Evolutionary conservation across 2,888 invertebrate genomes (phyloP).

Genomic region (Parochlus steinenii): DNA sequence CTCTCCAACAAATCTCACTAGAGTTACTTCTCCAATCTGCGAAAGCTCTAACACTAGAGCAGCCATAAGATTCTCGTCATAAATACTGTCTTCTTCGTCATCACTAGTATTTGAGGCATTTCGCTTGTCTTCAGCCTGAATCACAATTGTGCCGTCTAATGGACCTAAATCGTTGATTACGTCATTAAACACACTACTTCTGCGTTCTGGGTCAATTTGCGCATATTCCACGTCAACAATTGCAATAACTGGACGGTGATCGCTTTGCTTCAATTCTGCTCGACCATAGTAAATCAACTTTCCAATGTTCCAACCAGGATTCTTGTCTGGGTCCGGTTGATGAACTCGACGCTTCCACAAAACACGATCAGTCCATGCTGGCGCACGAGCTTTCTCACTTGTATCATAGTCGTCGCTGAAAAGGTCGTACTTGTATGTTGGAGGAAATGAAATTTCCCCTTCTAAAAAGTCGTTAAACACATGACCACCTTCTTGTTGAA

Average conservation of each 20-base stretch:
- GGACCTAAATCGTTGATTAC: conserved; percentile 81
- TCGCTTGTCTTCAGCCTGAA: conserved; percentile 33
- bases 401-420: conserved; percentile 99
- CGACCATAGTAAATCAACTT: conserved; percentile 76
- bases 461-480: conserved; percentile 89
- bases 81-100: conserved; percentile 39
- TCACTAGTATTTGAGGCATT: conserved; percentile 25
- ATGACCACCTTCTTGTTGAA: conserved; percentile 61
- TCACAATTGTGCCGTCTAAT: conserved; percentile 84
- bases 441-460: conserved; percentile 79
- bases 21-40: conserved; percentile 74
- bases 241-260: conserved; percentile 91
- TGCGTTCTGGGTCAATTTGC: conserved; percentile 57
- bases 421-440: conserved; percentile 97
- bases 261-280: conserved; percentile 91
- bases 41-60: conserved; percentile 64
- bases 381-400: conserved; percentile 91
- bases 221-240: conserved; percentile 77
- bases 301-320: conserved; percentile 49
- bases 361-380: conserved; percentile 98
- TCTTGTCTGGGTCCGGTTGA: conserved; percentile 46
- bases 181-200: conserved; percentile 66
- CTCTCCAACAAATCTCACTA: conserved; percentile 78
- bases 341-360: conserved; percentile 75
- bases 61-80: conserved; percentile 67